These are phyloP conservation scores for Odontophorus gujanensis DNA, from an alignment of 2,113 vertebrate species.

Conservation along the genomic window DNA sequence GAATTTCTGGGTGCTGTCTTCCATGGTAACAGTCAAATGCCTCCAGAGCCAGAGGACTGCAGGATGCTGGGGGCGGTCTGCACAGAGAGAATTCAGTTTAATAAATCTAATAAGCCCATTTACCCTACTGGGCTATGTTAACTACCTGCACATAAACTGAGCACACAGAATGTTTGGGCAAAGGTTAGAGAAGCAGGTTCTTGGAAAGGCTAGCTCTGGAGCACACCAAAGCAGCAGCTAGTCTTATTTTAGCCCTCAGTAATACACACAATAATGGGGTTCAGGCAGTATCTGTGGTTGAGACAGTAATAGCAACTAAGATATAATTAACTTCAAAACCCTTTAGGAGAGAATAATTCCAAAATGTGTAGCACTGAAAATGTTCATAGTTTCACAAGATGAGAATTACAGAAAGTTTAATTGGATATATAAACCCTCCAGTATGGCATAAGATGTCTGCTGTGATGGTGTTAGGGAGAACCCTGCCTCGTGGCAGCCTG, in stretches of 20 bases:
- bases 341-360: conserved; percentile 61
- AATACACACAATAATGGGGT: conserved; percentile 48
- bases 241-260: conserved; percentile 55
- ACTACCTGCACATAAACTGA: conserved; percentile 47
- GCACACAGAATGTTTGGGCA: conserved; percentile 35
- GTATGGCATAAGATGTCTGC: conserved; percentile 8
- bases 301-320: conserved; percentile 53
- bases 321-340: conserved; percentile 61
- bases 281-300: conserved; percentile 32
- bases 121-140: conserved; percentile 25
- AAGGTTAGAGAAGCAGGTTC: conserved; percentile 56
- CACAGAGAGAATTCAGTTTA: conserved; percentile 18
- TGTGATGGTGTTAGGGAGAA: not conserved
- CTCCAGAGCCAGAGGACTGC: not conserved
- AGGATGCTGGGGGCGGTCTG: conserved; percentile 13
- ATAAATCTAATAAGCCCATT: conserved; percentile 53
- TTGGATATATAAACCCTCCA: conserved; percentile 36
- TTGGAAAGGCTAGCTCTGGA: conserved; percentile 20
- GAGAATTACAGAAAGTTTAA: conserved; percentile 56
- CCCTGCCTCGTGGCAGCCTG: not conserved
- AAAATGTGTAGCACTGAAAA: conserved; percentile 6
- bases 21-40: conserved; percentile 25
- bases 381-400: conserved; percentile 32
- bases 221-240: conserved; percentile 5
- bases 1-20: conserved; percentile 49